Conservation (phyloP, 2,888 invertebrate genomes). For the Halictus ligatus region DNA sequence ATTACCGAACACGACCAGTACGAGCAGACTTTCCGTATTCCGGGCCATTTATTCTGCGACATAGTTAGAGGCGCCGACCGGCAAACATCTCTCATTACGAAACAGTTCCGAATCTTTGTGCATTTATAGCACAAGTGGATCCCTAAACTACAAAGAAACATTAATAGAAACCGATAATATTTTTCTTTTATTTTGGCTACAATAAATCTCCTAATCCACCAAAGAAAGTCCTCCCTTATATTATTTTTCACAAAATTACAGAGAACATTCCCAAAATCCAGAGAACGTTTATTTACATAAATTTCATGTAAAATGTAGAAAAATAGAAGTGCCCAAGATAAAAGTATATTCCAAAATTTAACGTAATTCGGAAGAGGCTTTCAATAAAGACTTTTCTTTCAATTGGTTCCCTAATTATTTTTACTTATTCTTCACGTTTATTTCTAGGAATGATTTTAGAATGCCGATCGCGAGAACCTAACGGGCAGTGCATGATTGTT, state of each 20-base stretch:
- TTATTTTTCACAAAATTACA: too few species aligned
- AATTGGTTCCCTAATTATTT: not conserved
- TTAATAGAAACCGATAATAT: too few species aligned
- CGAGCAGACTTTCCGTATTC: slow-evolving; percentile 15
- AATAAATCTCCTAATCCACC: too few species aligned
- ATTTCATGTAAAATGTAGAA: not conserved
- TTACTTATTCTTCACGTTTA: not conserved
- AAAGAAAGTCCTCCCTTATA: too few species aligned
- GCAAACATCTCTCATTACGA: not conserved
- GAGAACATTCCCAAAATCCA: too few species aligned
- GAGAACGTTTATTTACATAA: not conserved
- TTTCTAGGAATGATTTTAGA: not conserved
- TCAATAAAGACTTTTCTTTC: not conserved
- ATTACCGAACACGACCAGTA: slow-evolving; percentile 5
- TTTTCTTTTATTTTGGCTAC: too few species aligned
- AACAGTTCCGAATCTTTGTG: too few species aligned
- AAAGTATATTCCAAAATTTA: too few species aligned
- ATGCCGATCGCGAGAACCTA: not conserved
- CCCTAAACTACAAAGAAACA: too few species aligned
- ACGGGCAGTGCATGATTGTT: not conserved
- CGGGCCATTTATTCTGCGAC: not conserved
- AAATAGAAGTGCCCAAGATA: too few species aligned
- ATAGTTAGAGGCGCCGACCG: not conserved
- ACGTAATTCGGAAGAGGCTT: too few species aligned
- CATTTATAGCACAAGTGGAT: too few species aligned